These are phyloP conservation scores for Hylia prasina DNA, from an alignment of 2,113 vertebrate genomes.

Conservation along the genomic window DNA sequence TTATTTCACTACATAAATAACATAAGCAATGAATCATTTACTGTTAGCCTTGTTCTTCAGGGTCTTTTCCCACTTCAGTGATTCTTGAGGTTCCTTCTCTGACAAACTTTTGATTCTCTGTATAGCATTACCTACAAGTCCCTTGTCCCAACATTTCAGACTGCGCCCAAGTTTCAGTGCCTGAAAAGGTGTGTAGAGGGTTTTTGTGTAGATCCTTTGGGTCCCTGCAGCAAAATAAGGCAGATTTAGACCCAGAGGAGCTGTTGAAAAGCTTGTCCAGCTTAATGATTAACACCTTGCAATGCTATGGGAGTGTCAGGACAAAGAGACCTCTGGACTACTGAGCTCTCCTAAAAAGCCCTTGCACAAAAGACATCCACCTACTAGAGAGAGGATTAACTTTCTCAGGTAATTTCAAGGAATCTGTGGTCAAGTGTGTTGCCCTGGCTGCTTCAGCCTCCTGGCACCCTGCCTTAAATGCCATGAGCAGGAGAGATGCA, in stretches of 20 bases:
- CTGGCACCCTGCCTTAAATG: neutral
- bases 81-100: neutral
- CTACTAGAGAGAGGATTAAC: neutral
- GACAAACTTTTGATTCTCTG: neutral
- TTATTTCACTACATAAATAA: no score
- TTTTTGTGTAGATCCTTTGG: neutral
- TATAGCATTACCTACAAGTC: neutral
- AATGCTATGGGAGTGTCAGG: neutral
- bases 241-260: neutral
- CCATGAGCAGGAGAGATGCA: neutral
- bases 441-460: neutral
- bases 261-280: neutral
- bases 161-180: neutral
- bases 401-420: neutral
- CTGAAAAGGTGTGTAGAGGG: neutral
- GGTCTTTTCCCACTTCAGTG: neutral
- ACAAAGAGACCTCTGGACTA: constrained; percentile 56
- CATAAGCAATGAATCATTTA: neutral
- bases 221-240: neutral
- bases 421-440: neutral
- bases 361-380: neutral
- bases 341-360: neutral
- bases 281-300: constrained; percentile 59
- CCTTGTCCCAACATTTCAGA: neutral
- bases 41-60: neutral